Evolutionary conservation across 2,888 invertebrate genomes (phyloP), one percentile per base, ranked within the genome.

Genomic region (Dendrolimus houi): DNA sequence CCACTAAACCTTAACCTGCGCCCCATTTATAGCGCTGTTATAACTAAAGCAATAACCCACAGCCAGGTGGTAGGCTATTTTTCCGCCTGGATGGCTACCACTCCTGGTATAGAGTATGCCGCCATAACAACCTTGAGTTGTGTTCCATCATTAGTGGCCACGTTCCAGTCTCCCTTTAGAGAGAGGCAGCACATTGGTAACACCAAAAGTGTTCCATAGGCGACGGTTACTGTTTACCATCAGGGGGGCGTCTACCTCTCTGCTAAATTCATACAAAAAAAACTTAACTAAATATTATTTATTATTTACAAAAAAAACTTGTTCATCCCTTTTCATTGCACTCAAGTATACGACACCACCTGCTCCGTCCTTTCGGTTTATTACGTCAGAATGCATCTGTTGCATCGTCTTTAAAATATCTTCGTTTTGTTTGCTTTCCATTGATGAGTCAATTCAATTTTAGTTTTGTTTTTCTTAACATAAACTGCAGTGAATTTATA

Each of bases 331-430:
- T 52, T 56, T 29, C n/a, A 29, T 40, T 56, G 56, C 17, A 47
- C 29, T 52, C 10, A 47, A 52, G 29, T 56, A 52, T 56, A 56
- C 10, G 52, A 56, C 52, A 8, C 52, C 56, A 56, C 52, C 56
- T 56, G 56, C 10, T 41, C 17, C 54, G 41, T 41, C 54, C 54
- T 41, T 54, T 54, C 54, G 41, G 54, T 54, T 54, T 41, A 54
- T 41, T 29, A 40, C 54, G 54, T 54, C 54, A 47, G 47, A 10
- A 12, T 47, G 47, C 47, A 47, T 47, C 47, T 47, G 47, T 47
- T 54, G 54, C 54, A 8, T 54, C 41, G 54, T 54, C 54, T 54
- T 9, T 9, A 54, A 14, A 41, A 54, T 13, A n/a, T 12, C n/a
- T 41, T 54, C 29, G 41, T 41, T 40, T 12, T 41, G 40, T 54